phyloP scores from a whole-genome alignment of 2,797 vertebrate genomes.

The Phoebastria nigripes region DNA sequence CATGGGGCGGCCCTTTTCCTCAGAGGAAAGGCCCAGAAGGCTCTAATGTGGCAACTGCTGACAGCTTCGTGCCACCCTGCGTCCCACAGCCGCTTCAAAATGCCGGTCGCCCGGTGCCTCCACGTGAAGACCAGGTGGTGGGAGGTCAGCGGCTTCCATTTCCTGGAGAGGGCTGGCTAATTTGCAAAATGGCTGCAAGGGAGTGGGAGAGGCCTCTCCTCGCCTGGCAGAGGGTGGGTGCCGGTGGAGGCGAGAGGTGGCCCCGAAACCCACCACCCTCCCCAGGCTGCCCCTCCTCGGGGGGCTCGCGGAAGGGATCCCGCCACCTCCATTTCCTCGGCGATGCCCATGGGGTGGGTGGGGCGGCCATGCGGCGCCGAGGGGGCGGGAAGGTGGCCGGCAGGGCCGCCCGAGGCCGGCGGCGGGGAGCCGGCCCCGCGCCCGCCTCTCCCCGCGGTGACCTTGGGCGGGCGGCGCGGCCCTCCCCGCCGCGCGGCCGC shows the following conservation, averaged over 20 bases:
- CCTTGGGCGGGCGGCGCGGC: conserved; percentile 15
- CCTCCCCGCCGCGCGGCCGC: background rate
- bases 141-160: background rate
- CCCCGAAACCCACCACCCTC: background rate
- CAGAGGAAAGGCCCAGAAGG: background rate
- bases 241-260: background rate
- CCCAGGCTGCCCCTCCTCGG: background rate
- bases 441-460: conserved; percentile 1
- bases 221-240: background rate
- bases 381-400: background rate
- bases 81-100: background rate
- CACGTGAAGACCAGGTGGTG: background rate
- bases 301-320: background rate
- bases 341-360: background rate
- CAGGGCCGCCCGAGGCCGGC: background rate
- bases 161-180: background rate
- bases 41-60: fast-evolving
- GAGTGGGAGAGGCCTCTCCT: background rate
- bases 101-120: fast-evolving
- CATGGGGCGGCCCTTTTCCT: fast-evolving
- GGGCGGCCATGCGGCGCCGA: conserved; percentile 1
- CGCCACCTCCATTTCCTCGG: background rate
- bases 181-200: background rate
- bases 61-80: fast-evolving
- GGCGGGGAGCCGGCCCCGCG: background rate